A percentile compares a stretch with the other conserved stretches of the same genome.
These are phyloP conservation scores for Crypturellus undulatus DNA, from an alignment of 2,113 vertebrate genomes.

Conservation along the genomic window DNA sequence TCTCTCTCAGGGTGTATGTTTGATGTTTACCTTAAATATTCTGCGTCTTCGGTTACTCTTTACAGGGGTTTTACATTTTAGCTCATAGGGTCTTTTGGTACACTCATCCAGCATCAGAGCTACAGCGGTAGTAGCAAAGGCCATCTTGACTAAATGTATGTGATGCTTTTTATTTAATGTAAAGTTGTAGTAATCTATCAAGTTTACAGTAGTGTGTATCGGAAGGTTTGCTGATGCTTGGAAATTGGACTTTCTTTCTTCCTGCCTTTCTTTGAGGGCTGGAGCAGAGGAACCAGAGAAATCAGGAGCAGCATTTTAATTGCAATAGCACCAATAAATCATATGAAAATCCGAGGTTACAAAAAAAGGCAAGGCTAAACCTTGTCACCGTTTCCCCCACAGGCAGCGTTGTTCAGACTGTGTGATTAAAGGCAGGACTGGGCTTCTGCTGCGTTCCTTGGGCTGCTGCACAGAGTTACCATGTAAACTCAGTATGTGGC, in stretches of 20 bases:
- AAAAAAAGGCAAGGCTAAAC: background rate
- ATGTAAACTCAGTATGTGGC: fast-evolving
- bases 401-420: background rate
- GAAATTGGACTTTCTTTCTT: background rate
- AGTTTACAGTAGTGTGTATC: background rate
- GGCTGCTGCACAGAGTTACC: background rate
- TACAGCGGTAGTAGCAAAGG: background rate
- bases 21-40: background rate
- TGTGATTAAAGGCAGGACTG: background rate
- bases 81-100: background rate
- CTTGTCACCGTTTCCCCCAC: background rate
- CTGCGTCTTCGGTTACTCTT: background rate
- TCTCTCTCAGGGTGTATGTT: background rate
- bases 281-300: background rate
- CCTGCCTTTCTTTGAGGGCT: background rate
- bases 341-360: background rate
- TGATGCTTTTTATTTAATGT: background rate
- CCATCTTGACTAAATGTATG: background rate
- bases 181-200: background rate
- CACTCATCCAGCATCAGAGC: background rate
- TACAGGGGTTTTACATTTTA: background rate
- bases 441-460: background rate
- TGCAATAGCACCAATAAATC: background rate
- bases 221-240: background rate
- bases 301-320: background rate